Evolutionary conservation across 2,113 vertebrate species (phyloP).

Genomic region (Herpetotheres cachinnans): DNA sequence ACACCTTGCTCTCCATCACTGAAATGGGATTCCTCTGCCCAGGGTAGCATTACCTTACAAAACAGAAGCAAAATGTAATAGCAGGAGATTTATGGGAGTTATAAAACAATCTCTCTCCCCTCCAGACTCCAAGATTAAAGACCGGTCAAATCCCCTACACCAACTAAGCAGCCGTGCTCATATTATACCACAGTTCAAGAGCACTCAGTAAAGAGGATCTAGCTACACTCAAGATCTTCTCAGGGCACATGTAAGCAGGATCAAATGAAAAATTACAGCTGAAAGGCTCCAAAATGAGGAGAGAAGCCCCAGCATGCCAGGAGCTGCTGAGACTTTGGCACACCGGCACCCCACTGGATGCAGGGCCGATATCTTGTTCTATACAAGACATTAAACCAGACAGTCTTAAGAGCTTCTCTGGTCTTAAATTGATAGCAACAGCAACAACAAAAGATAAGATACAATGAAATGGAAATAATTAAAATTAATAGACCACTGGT

Average conservation of each 20-base stretch:
- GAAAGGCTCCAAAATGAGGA: neutral
- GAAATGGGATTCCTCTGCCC: neutral
- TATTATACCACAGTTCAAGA: neutral
- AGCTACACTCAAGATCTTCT: neutral
- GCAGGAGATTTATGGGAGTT: neutral
- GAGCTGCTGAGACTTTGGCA: neutral
- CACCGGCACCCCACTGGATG: accelerated
- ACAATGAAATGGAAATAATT: neutral
- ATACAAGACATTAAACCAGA: neutral
- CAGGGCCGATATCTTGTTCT: neutral
- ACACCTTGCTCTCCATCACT: neutral
- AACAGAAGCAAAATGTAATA: neutral
- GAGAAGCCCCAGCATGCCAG: neutral
- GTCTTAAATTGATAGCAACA: neutral
- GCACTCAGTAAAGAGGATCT: neutral
- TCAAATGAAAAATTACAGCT: neutral
- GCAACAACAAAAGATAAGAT: neutral
- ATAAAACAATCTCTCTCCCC: neutral
- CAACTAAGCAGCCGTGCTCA: neutral
- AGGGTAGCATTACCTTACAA: neutral
- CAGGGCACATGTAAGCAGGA: neutral
- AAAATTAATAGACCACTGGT: neutral
- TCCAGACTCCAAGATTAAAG: neutral
- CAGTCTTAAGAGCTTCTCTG: neutral
- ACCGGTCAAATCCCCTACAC: neutral